phyloP scores from a whole-genome alignment of 2,113 vertebrate species.

The Gnathonemus longibarbis region DNA sequence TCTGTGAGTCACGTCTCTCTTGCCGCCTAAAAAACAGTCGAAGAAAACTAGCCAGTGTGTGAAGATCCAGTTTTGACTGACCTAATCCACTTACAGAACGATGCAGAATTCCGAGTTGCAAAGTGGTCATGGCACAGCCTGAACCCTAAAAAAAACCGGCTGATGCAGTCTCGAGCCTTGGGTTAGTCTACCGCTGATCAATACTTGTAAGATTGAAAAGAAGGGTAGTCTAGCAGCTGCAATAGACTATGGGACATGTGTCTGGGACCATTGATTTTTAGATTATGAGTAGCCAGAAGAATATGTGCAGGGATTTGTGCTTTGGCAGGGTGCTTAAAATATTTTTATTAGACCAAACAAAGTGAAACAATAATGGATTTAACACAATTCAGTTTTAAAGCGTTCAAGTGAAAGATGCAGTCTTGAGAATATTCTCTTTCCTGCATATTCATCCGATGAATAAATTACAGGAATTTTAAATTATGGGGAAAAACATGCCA shows the following conservation, averaged over 20 bases:
- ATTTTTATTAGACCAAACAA: constrained; percentile 2
- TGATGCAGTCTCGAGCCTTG: not conserved
- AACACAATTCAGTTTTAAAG: not conserved
- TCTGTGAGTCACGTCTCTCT: not conserved
- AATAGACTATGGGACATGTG: not conserved
- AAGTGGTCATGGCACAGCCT: not conserved
- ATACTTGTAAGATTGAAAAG: not conserved
- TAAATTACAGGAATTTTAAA: not conserved
- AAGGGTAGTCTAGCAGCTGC: not conserved
- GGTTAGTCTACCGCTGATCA: not conserved
- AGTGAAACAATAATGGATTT: constrained; percentile 1
- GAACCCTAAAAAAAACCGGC: not conserved
- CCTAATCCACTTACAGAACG: not conserved
- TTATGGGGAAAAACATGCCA: not conserved
- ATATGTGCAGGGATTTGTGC: not conserved
- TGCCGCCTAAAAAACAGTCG: not conserved
- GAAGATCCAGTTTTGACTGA: not conserved
- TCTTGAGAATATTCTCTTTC: not conserved
- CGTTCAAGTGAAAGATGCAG: not conserved
- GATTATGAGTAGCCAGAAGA: not conserved
- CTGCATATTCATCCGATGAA: not conserved
- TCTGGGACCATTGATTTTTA: not conserved
- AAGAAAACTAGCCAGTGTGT: not conserved
- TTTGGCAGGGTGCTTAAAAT: not conserved
- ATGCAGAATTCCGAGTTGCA: not conserved